Evolutionary conservation across 2,888 invertebrate species (phyloP), one percentile per base, ranked within the genome.

Genomic region (Aphodius granarius): DNA sequence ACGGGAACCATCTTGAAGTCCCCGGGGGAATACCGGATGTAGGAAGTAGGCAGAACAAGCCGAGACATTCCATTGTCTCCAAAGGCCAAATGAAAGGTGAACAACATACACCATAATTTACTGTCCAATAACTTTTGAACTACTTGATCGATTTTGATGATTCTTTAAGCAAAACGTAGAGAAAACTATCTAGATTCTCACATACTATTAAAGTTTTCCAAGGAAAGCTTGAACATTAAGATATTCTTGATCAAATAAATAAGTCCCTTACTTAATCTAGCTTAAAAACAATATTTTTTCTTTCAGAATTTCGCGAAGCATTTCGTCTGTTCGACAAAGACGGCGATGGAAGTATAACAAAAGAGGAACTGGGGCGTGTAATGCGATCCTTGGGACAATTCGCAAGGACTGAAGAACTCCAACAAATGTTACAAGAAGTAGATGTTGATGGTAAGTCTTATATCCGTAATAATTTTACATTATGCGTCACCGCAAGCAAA

Each of bases 301-400:
- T 84, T n/a, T n/a, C n/a, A 94, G 95, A 95, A 86, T 95, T 95
- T 84, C 92, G 95, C 23, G 95, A 95, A 86, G 95, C 95, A 0
- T 95, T 95, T 86, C 92, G 95, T 71, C 89, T 96, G 9, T 95
- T 96, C 85, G 95, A 96, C 88, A 95, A 95, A 86, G 95, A 96
- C 82, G 95, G 95, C 5, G 95, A 95, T 81, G 95, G 95, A 0
- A 94, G 93, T 78, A 95, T 96, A 82, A 95, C 95, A 2, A 95
- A 95, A 85, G 95, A 95, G 82, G 95, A 95, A 84, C 89, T 95
- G 76, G 95, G 95, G 0, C 90, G 94, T 18, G 95, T 95, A 22
- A 95, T 95, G 95, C 89, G 95, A 73, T 95, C 94, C 78, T 87
- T 95, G 77, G 95, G 95, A 0, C 95, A 96, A 87, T 95, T 95